Evolutionary conservation across 2,797 vertebrate genomes (phyloP), one percentile per base, ranked within the genome.

Genomic region (Brachymystax lenok): DNA sequence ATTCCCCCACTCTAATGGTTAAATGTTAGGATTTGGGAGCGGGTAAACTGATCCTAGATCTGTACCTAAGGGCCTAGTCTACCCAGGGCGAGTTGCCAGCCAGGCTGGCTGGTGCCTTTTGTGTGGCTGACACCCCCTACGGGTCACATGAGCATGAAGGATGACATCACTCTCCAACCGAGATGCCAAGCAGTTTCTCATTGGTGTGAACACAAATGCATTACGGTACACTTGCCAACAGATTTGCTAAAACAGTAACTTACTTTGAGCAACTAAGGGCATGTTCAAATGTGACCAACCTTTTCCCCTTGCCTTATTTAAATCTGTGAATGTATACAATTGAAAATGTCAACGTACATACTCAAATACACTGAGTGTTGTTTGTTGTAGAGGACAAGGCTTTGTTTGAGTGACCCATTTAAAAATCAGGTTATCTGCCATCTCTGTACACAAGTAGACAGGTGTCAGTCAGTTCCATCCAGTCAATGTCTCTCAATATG

Each of bases 31-130:
- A 46, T 46, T 46, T 46, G 40, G 40, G 40, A 46, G 40, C 10
- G 10, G 40, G 79, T 61, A 71, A 73, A 19, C 73, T 78, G 82
- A 85, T 84, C 70, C 77, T 70, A 73, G 46, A 72, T 77, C 10
- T 46, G 40, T 46, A 12, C 40, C 10, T 13, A 3, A 13, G 40
- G 40, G 40, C 40, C 12, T 46, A 3, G 40, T 46, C 3, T 46
- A 46, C 2, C 8, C 19, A 0, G n/a, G 82, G 80, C 68, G 63
- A 52, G 75, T 68, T 64, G 74, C 80, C 84, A 85, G 73, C 80
- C 83, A 85, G 73, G 35, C 51, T 28, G 70, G 71, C 67, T 46
- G 28, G 52, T 73, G 28, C 24, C 56, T 56, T 69, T 75, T 71
- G 56, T 64, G 69, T 5, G 68, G 12, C 74, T 28, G 75, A 73